Evolutionary conservation across 2,113 vertebrate species (phyloP), one percentile per base, ranked within the genome.

Genomic region (Brachypodius melanocephalos): DNA sequence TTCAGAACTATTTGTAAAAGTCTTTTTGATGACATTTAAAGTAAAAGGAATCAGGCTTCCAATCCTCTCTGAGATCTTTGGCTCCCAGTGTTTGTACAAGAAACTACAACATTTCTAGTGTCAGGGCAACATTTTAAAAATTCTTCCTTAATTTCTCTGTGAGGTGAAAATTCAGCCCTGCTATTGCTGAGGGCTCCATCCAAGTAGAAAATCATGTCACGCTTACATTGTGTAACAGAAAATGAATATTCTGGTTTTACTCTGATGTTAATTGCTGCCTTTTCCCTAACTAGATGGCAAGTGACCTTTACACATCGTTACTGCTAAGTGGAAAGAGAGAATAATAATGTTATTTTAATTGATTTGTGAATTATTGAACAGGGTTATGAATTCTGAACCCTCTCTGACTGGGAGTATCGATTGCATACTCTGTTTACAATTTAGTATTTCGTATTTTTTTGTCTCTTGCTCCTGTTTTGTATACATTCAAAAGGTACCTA

Each of bases 311-410:
- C 97, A 96, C 97, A 97, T 97, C 85, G 97, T 91, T 96, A 95
- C 93, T 95, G 92, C 87, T 97, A 98, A 97, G 96, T 96, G 95
- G 89, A 84, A 96, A 97, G 95, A 89, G 90, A 97, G 91, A 97
- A 97, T 96, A 96, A 97, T 96, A 98, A 98, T 97, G 96, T 95
- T 97, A 97, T 98, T 98, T 98, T 98, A 98, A 98, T 98, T 98
- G 97, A 98, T 98, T 97, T 97, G 96, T 98, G 96, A 98, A 98
- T 98, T 98, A 98, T 98, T 98, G 97, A 98, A 95, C 83, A 97
- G 86, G 58, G 31, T 93, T 95, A 96, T 76, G 88, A 96, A 96
- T 94, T 94, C 85, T 5, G 36, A 96, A 69, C 69, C 66, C 62
- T 97, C 88, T 95, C 91, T 94, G 74, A 88, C 66, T 90, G 54